Base-by-base conservation (phyloP, 2,797 vertebrate genomes). In the Pelodytes ibericus region DNA sequence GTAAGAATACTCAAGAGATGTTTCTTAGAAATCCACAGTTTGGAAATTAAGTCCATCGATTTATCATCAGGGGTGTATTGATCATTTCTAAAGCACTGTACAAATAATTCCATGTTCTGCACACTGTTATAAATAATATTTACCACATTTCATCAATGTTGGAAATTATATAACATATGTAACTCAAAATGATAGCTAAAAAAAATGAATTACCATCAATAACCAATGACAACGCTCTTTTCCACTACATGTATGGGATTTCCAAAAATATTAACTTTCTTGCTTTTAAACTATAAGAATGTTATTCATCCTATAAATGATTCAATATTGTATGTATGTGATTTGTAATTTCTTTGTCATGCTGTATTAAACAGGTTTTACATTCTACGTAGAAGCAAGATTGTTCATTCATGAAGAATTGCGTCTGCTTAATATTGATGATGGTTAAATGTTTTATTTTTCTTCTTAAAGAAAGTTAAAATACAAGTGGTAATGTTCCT, bases 51-150 rank as follows among this genome's bases (percentile, higher is more conserved):
- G 60, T 79, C 82, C 81, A 7, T 79, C 80, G 83, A 90, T 82
- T 83, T 87, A 85, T 85, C 7, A 72, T 81, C 84, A 87, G 81
- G 62, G 56, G 20, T 65, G 16, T 86, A 88, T 87, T 86, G 85
- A 90, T 88, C 84, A 88, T 85, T 83, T 70, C 61, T 81, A 87
- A 86, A 88, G 84, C 84, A 85, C 87, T 76, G 77, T 64, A 53
- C 66, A 84, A 83, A 86, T 87, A 84, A 86, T 84, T 60, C 79
- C 80, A 79, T 74, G 80, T 81, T 81, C 66, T 66, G 81, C 86
- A 84, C 71, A 16, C 39, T 75, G 73, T 68, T 67, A 68, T 75
- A 68, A 75, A 75, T 75, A 75, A 75, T 68, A 75, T 75, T 68
- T 75, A 60, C 63, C 62, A 66, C 51, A 47, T 58, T 31, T 67